These are phyloP conservation scores for Plebejus melissa DNA, from an alignment of 2,888 invertebrate genomes.

Conservation along the genomic window DNA sequence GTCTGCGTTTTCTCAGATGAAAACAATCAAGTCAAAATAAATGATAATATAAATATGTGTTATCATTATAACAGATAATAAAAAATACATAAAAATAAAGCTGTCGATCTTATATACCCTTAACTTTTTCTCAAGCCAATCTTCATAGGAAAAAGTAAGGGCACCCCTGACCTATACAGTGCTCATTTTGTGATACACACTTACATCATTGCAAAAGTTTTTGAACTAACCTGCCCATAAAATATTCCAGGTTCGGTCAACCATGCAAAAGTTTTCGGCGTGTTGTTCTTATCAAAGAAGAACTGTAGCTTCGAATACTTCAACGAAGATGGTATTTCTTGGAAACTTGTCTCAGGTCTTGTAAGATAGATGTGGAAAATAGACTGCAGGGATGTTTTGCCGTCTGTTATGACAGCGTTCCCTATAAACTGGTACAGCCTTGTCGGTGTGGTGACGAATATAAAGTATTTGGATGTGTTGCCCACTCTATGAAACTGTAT, in stretches of 20 bases:
- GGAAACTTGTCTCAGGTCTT: slow-evolving; percentile 83
- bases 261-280: slow-evolving; percentile 92
- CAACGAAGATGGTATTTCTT: slow-evolving; percentile 85
- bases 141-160: too few relatives aligned
- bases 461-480: slow-evolving; percentile 85
- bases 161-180: too few relatives aligned
- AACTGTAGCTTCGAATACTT: slow-evolving; percentile 89
- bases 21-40: too few relatives aligned
- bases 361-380: slow-evolving; percentile 89
- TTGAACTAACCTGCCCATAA: slow-evolving; percentile 83
- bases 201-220: too few relatives aligned
- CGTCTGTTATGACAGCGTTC: slow-evolving; percentile 82
- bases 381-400: slow-evolving; percentile 87
- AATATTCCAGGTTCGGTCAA: slow-evolving; percentile 90
- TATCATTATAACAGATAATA: too few relatives aligned
- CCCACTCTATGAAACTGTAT: slow-evolving; percentile 89
- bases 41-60: too few relatives aligned
- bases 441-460: slow-evolving; percentile 90
- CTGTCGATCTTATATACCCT: too few relatives aligned
- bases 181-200: too few relatives aligned
- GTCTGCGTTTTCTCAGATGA: too few relatives aligned
- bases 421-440: slow-evolving; percentile 94
- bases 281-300: slow-evolving; percentile 82
- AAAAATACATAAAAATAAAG: too few relatives aligned
- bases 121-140: too few relatives aligned